Conservation (phyloP, 2,888 invertebrate genomes). For the Chrysina gloriosa region DNA sequence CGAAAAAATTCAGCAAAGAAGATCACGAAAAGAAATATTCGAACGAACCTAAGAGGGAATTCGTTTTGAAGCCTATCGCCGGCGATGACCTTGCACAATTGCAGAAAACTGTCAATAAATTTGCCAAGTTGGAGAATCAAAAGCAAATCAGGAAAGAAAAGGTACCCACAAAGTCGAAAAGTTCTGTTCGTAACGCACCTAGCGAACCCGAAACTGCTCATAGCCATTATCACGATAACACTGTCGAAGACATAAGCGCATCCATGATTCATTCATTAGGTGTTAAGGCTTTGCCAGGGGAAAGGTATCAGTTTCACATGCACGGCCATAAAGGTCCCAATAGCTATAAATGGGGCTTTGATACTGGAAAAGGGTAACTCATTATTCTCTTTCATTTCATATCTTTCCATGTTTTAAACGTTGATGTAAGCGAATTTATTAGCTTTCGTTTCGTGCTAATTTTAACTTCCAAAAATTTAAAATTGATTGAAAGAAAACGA, state of each 20-base stretch:
- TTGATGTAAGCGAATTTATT: neutral
- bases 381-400: constrained; percentile 32
- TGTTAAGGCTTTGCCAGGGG: constrained; percentile 53
- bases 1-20: constrained; percentile 70
- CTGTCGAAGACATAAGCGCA: constrained; percentile 51
- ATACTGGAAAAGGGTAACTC: constrained; percentile 83
- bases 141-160: constrained; percentile 64
- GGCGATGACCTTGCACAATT: constrained; percentile 60
- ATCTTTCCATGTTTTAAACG: constrained; percentile 19
- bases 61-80: constrained; percentile 64
- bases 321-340: constrained; percentile 85
- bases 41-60: constrained; percentile 65
- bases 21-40: constrained; percentile 63
- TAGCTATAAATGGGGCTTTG: constrained; percentile 86
- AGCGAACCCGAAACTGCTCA: constrained; percentile 36
- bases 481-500: too few species aligned
- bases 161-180: constrained; percentile 49
- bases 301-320: constrained; percentile 81
- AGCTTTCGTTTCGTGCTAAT: too few species aligned
- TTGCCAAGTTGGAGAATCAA: constrained; percentile 68
- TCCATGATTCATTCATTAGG: constrained; percentile 56
- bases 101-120: constrained; percentile 61
- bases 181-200: neutral
- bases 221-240: constrained; percentile 44
- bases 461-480: too few species aligned